Conservation (phyloP, 2,888 invertebrate genomes). For the Neria commutata region DNA sequence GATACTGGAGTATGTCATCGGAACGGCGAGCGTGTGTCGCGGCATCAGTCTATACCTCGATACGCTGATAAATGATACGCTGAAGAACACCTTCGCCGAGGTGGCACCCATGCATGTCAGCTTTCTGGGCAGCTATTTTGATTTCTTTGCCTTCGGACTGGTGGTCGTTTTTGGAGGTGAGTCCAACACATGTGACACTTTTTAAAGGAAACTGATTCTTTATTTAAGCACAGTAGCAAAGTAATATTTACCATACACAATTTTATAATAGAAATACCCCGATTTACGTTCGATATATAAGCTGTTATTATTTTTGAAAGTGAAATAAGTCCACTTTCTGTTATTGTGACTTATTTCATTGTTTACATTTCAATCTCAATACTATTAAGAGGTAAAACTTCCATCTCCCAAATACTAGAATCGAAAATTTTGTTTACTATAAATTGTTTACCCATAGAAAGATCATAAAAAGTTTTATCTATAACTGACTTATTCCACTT, state of each 20-base stretch:
- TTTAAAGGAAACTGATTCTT: not conserved
- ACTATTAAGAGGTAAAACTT: too few relatives aligned
- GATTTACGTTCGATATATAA: not conserved
- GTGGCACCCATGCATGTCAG: slow-evolving; percentile 68
- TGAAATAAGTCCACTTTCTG: too few relatives aligned
- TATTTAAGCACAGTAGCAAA: not conserved
- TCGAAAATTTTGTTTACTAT: too few relatives aligned
- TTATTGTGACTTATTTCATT: too few relatives aligned
- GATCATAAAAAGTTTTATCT: too few relatives aligned
- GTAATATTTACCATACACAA: not conserved
- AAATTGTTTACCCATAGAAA: too few relatives aligned
- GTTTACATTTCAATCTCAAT: too few relatives aligned
- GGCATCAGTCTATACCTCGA: slow-evolving; percentile 80
- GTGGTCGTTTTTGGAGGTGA: slow-evolving; percentile 73
- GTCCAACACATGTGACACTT: slow-evolving; percentile 24
- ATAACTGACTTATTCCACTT: too few relatives aligned
- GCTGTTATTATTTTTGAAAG: not conserved
- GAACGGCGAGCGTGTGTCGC: slow-evolving; percentile 74
- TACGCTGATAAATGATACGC: slow-evolving; percentile 67
- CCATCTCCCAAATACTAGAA: too few relatives aligned
- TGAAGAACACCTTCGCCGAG: slow-evolving; percentile 69
- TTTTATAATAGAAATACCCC: not conserved
- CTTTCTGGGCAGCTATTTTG: slow-evolving; percentile 72
- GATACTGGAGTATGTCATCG: slow-evolving; percentile 82
- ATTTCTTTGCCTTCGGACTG: slow-evolving; percentile 73